These are phyloP conservation scores for Mesitornis unicolor DNA, from an alignment of 2,113 vertebrate genomes.

Conservation along the genomic window DNA sequence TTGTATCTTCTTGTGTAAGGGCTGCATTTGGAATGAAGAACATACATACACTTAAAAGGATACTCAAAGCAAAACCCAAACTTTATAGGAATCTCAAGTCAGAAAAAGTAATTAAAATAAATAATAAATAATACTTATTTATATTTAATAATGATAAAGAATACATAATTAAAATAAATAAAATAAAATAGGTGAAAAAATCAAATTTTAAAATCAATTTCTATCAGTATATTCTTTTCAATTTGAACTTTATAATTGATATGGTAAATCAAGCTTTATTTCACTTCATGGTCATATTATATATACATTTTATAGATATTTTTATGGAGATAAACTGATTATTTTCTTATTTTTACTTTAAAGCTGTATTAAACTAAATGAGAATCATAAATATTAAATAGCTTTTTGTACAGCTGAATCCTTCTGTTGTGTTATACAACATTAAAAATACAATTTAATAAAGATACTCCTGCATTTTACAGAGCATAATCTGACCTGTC, in stretches of 20 bases:
- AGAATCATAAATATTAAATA: neutral
- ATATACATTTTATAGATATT: neutral
- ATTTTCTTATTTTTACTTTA: neutral
- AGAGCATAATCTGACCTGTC: accelerated
- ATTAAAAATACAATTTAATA: neutral
- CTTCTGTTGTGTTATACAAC: neutral
- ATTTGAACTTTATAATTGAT: neutral
- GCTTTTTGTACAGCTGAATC: neutral
- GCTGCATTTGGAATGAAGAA: neutral
- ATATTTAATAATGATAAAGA: too few relatives aligned
- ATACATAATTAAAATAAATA: neutral
- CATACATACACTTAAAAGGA: neutral
- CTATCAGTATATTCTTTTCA: neutral
- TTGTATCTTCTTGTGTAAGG: neutral
- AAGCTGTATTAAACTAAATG: neutral
- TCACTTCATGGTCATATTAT: neutral
- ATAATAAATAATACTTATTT: too few relatives aligned
- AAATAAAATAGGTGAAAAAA: neutral
- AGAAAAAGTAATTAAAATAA: neutral
- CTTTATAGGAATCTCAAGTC: neutral
- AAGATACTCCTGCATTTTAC: neutral
- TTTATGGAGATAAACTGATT: neutral
- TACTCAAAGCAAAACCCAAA: neutral
- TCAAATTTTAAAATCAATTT: neutral
- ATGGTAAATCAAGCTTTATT: neutral